Base-by-base conservation (phyloP, 2,113 vertebrate genomes). In the Ahaetulla prasina region DNA sequence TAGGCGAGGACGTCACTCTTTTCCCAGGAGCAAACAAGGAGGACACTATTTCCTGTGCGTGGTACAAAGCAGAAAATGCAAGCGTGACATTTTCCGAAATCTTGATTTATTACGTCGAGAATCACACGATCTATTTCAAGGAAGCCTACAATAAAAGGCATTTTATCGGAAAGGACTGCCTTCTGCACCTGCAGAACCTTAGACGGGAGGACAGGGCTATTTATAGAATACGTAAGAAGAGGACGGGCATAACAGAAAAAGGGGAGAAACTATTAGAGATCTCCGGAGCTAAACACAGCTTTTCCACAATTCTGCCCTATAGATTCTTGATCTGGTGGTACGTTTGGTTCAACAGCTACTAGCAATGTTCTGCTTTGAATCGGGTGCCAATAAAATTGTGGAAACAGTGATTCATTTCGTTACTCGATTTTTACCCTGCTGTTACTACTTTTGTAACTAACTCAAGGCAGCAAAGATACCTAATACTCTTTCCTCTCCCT, bases 161-260 rank as follows among this genome's bases (percentile, higher is more conserved):
- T 0, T 80, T 39, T 3, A 3, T 39, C 3, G 68, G 68, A 35
- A 80, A 39, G 18, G 68, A 80, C 35, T 80, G 68, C 8, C 1
- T 39, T 2, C 68, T 80, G 8, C 7, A 39, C 18, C 35, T 80
- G 18, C 16, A 8, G 1, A 80, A 80, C 0, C 68, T 80, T 39
- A 39, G 2, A 8, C 3, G 7, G 0, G 35, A 18, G 0, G 68
- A 80, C 1, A 22, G 18, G 1, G 68, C 16, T n/a, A 9, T 22
- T 22, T 80, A 39, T 9, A 7, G 2, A 9, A 22, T 80, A 80
- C 68, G 0, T 3, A 80, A 22, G 68, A 80, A 22, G 35, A 39
- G 68, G 35, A 8, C 16, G 0, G 35, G 7, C 16, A 0, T 8
- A 39, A 80, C 7, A 1, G 68, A 80, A 80, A 22, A 8, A 8